Evolutionary conservation across 2,888 invertebrate species (phyloP).

Genomic region (Sphaeridia pumilis): DNA sequence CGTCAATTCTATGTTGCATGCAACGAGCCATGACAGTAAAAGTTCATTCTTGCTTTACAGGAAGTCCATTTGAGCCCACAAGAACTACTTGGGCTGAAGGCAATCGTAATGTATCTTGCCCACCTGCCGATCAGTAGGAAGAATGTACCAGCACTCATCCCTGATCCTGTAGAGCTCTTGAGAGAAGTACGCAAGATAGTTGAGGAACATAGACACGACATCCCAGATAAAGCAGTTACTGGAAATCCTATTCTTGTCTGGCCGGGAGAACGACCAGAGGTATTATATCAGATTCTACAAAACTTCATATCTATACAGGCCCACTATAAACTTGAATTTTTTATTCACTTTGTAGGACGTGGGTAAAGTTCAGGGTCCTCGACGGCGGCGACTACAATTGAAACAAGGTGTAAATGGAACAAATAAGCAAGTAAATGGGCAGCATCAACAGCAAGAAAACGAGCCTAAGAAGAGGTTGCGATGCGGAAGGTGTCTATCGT

Average conservation of each 20-base stretch:
- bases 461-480: slow-evolving; percentile 47
- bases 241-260: slow-evolving; percentile 60
- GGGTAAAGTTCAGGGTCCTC: slow-evolving; percentile 22
- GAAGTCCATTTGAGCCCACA: slow-evolving; percentile 41
- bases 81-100: slow-evolving; percentile 47
- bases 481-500: slow-evolving; percentile 87
- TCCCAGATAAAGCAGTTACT: slow-evolving; percentile 67
- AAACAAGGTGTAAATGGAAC: neutral
- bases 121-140: slow-evolving; percentile 79
- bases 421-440: neutral
- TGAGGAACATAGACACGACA: slow-evolving; percentile 77
- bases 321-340: too few relatives aligned
- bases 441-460: slow-evolving; percentile 4
- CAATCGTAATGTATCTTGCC: slow-evolving; percentile 82
- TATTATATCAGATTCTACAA: too few relatives aligned
- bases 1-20: too few relatives aligned
- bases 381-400: slow-evolving; percentile 8
- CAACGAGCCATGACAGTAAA: neutral
- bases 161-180: slow-evolving; percentile 77
- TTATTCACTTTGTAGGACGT: slow-evolving; percentile 28
- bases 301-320: too few relatives aligned
- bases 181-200: slow-evolving; percentile 79
- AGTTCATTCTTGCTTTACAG: slow-evolving; percentile 10
- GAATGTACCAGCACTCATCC: slow-evolving; percentile 78
- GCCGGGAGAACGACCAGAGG: slow-evolving; percentile 38